These are phyloP conservation scores for Spicauda simplicius DNA, from an alignment of 2,888 invertebrate species.

Conservation along the genomic window DNA sequence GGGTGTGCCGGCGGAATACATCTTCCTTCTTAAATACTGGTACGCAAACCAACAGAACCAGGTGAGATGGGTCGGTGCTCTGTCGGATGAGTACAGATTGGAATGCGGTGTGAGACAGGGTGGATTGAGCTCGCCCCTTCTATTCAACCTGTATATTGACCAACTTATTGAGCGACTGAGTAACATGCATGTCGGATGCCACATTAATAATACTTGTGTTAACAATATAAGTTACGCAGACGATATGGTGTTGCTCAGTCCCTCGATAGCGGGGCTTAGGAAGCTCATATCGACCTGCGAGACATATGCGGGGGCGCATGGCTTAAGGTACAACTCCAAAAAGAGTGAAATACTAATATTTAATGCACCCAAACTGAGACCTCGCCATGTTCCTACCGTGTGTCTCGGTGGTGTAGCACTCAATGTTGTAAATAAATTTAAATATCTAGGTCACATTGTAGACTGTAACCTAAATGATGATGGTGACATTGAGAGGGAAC, in stretches of 20 bases:
- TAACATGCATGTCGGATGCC: constrained; percentile 40
- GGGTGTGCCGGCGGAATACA: constrained; percentile 12
- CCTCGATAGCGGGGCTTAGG: constrained; percentile 39
- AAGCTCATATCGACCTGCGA: constrained; percentile 54
- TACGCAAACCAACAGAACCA: no score
- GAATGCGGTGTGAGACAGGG: constrained; percentile 45
- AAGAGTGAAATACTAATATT: no score
- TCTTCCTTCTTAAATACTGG: constrained; percentile 1
- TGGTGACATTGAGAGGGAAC: constrained; percentile 9
- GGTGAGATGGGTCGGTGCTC: constrained; percentile 38
- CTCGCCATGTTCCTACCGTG: neutral
- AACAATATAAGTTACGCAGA: constrained; percentile 44
- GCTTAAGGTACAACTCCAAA: constrained; percentile 11
- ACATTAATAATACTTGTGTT: constrained; percentile 37
- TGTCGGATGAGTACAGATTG: constrained; percentile 39
- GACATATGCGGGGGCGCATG: constrained; percentile 6
- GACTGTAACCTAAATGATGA: constrained; percentile 1
- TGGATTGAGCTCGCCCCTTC: constrained; percentile 15
- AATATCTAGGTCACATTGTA: constrained; percentile 12
- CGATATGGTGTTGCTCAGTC: constrained; percentile 45
- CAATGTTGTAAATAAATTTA: neutral
- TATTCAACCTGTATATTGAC: constrained; percentile 33
- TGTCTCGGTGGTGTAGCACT: neutral
- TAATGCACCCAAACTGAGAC: no score
- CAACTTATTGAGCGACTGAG: constrained; percentile 42